Percentiles rank a stretch among this genome's conserved stretches.
These are phyloP conservation scores for Diplosoma virens DNA, from an alignment of 23 tunicate species.

Conservation along the genomic window DNA sequence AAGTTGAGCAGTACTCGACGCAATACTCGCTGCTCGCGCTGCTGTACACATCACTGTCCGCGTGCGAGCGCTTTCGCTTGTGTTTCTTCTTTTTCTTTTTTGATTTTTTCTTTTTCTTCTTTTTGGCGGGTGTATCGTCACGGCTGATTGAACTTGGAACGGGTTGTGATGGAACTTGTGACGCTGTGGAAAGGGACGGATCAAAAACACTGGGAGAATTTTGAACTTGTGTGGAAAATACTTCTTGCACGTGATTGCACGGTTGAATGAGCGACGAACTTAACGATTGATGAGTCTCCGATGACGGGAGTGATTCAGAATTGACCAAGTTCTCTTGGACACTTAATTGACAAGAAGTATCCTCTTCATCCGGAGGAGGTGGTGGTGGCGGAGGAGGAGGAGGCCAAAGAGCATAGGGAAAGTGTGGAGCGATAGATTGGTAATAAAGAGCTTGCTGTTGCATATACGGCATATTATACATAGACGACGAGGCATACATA, in stretches of 20 bases:
- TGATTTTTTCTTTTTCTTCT: slow-evolving; percentile 27
- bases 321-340: not conserved
- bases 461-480: not conserved
- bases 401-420: not conserved
- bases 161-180: slow-evolving; percentile 3
- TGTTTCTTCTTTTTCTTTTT: slow-evolving; percentile 66
- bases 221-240: not conserved
- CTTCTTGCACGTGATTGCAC: not conserved
- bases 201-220: not conserved
- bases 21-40: slow-evolving; percentile 23
- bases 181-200: not conserved
- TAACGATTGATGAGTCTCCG: slow-evolving; percentile 21
- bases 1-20: slow-evolving; percentile 40
- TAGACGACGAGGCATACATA: no score
- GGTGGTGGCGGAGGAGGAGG: slow-evolving; percentile 35
- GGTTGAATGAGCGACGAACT: not conserved
- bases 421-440: not conserved
- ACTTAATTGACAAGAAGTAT: not conserved
- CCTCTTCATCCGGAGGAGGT: not conserved
- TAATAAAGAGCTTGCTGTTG: slow-evolving; percentile 8
- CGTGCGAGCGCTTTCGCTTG: slow-evolving; percentile 41
- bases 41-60: slow-evolving; percentile 15
- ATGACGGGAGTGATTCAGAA: slow-evolving; percentile 36
- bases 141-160: not conserved
- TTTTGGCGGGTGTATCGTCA: slow-evolving; percentile 13